Conservation (phyloP, 2,797 vertebrate genomes). For the Choloepus didactylus region DNA sequence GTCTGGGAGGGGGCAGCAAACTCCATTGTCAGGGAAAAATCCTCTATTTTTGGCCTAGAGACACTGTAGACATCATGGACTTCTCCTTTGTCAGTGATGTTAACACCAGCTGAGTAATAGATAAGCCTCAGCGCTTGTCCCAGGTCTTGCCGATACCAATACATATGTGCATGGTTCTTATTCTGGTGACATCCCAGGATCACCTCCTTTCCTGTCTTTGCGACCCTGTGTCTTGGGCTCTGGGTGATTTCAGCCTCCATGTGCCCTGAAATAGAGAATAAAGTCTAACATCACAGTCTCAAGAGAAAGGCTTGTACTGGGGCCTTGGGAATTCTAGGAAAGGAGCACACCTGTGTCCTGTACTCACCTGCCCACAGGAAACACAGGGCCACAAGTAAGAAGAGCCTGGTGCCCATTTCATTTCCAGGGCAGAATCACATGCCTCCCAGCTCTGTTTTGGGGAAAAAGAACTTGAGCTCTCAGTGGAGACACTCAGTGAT, state of each 20-base stretch:
- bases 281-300: rapidly evolving
- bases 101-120: rapidly evolving
- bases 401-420: background rate
- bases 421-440: rapidly evolving
- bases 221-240: constrained; percentile 29
- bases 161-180: background rate
- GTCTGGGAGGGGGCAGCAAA: background rate
- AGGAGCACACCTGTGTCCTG: too few relatives aligned
- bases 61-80: background rate
- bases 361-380: constrained; percentile 69
- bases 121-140: constrained; percentile 16
- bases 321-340: background rate
- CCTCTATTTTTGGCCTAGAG: rapidly evolving
- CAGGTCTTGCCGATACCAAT: constrained; percentile 62
- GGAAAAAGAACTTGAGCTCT: background rate
- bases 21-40: background rate
- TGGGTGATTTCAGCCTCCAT: constrained; percentile 51
- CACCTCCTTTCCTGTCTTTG: background rate
- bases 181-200: constrained; percentile 13
- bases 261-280: constrained; percentile 43
- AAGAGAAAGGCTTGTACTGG: rapidly evolving
- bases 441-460: too few relatives aligned
- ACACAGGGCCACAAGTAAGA: background rate
- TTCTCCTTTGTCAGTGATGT: rapidly evolving
- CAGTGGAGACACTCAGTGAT: background rate